Base-by-base conservation (phyloP, 2,888 invertebrate genomes). In the Phyllotreta cruciferae region DNA sequence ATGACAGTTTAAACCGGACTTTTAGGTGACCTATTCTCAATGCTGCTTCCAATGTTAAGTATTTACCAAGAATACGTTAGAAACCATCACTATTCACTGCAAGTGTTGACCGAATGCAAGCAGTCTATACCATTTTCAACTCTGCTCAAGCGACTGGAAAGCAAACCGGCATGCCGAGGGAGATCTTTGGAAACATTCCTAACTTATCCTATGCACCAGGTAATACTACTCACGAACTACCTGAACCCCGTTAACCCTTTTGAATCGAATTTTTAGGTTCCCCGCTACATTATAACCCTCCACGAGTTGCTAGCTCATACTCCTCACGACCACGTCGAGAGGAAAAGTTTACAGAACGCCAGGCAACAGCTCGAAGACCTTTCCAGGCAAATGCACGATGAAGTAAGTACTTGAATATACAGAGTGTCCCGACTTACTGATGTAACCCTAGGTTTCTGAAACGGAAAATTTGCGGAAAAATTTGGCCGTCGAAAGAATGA, bases 171-270 rank as follows among this genome's bases (percentile, higher is more conserved):
- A 0, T 93, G 94, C 75, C 93, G 93, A 77, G 92, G 93, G 13
- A 84, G 94, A 56, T 90, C 93, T 3, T 80, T 96, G 71, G 95
- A 95, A 82, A 93, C 90, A 1, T 95, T 95, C 80, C 84, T 96
- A 64, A 95, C 94, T 1, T 95, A 94, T 82, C 95, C 95, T 11
- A 96, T 96, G 95, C 93, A 94, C 82, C 95, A 95, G 89, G 93
- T 93, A 80, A 74, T 56, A 14, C 36, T 38, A 14, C 38, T 3
- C 6, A 49, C 9, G n/a, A 24, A 42, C 24, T 24, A 24, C 1
- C 24, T 1, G 24, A 24, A 24, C 24, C 24, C 24, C 24, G 24
- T 24, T 24, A 24, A 1, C 24, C 24, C 24, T 1, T 24, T 24
- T 24, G 1, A 60, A 53, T 53, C 3, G 41, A 44, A 10, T 74